Conservation (phyloP, 2,797 vertebrate genomes). For the Otolemur crassicaudatus region DNA sequence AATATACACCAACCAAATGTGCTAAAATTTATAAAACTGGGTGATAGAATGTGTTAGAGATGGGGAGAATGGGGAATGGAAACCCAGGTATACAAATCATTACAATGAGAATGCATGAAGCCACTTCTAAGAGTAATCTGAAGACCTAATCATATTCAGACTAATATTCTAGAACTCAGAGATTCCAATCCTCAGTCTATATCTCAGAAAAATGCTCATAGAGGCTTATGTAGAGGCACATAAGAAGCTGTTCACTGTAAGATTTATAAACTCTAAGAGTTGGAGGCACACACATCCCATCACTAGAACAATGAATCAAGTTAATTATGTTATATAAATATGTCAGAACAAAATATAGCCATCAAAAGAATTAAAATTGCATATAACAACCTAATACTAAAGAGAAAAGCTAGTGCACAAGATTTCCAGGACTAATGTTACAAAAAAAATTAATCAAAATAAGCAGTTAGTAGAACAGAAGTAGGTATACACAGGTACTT, state of each 20-base stretch:
- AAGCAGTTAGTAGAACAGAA: background rate
- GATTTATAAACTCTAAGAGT: background rate
- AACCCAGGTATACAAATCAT: background rate
- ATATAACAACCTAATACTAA: background rate
- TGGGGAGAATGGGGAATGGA: background rate
- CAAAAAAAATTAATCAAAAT: background rate
- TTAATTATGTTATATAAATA: background rate
- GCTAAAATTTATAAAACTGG: background rate
- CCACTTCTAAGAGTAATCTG: background rate
- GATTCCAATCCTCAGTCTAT: background rate
- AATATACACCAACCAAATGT: background rate
- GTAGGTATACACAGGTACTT: rapidly evolving
- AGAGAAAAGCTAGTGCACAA: background rate
- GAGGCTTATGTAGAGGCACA: background rate
- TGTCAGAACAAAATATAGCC: background rate
- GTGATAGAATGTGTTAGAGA: background rate
- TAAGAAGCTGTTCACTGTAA: background rate
- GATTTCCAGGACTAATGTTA: background rate
- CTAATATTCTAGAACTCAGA: background rate
- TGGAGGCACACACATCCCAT: background rate
- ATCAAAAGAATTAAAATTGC: background rate
- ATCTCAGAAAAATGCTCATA: background rate
- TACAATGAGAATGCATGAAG: background rate
- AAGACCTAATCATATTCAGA: background rate
- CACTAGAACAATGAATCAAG: background rate